Evolutionary conservation across 2,113 vertebrate species (phyloP).

Genomic region (Brachyistius frenatus): DNA sequence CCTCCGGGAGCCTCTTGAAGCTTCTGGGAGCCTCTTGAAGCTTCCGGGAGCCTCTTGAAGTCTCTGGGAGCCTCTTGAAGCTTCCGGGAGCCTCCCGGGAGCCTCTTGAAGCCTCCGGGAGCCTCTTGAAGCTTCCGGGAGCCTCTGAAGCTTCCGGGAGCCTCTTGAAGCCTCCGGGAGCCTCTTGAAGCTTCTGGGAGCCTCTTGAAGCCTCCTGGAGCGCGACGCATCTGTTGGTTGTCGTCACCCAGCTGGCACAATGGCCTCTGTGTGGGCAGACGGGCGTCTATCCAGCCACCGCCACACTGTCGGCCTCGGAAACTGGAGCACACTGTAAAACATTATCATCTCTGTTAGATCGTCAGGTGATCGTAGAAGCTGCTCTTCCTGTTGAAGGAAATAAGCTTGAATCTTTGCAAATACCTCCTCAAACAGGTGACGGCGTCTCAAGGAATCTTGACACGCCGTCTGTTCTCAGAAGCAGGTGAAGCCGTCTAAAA

Average conservation of each 20-base stretch:
- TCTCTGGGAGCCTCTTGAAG: too few relatives aligned
- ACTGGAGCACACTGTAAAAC: constrained; percentile 60
- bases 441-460: not conserved
- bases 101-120: too few relatives aligned
- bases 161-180: too few relatives aligned
- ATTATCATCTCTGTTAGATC: constrained; percentile 7
- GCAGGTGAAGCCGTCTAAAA: constrained; percentile 7
- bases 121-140: too few relatives aligned
- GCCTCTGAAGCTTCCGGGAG: too few relatives aligned
- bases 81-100: too few relatives aligned
- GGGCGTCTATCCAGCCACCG: constrained; percentile 47
- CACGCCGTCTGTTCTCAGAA: not conserved
- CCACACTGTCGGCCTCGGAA: constrained; percentile 55
- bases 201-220: constrained; percentile 2
- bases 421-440: not conserved
- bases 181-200: too few relatives aligned
- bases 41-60: too few relatives aligned
- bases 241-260: constrained; percentile 64
- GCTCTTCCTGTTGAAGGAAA: constrained; percentile 23
- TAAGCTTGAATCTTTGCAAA: constrained; percentile 38
- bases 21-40: too few relatives aligned
- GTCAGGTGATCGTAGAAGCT: not conserved
- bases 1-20: too few relatives aligned
- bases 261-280: constrained; percentile 67
- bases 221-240: constrained; percentile 53